A percentile compares a stretch with the other conserved stretches of the same genome.
Evolutionary conservation across 2,113 vertebrate genomes (phyloP).

Genomic region (Micronycteris hirsuta): DNA sequence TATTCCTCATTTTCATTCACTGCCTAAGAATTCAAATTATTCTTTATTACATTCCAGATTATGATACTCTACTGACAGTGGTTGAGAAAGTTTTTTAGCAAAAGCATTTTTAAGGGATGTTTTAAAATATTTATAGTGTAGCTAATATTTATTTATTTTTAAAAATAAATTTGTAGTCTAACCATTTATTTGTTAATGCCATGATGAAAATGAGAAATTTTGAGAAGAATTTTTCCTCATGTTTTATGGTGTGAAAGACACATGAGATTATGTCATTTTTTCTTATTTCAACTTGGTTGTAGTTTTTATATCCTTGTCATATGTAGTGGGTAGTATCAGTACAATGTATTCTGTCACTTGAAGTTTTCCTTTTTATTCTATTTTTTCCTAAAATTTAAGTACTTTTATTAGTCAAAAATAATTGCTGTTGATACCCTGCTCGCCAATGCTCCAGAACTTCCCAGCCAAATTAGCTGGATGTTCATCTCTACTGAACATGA

Average conservation of each 20-base stretch:
- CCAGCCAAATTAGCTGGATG: neutral
- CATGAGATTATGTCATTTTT: neutral
- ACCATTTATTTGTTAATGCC: neutral
- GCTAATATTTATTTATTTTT: neutral
- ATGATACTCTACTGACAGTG: neutral
- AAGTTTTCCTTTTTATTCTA: neutral
- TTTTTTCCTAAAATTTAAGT: neutral
- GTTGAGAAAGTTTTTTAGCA: neutral
- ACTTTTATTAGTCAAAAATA: neutral
- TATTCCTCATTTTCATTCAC: neutral
- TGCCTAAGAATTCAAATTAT: constrained; percentile 15
- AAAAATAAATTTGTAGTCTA: neutral
- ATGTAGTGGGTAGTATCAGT: neutral
- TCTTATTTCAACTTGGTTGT: neutral
- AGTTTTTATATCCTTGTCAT: neutral
- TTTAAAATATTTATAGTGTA: neutral
- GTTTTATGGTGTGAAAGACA: neutral
- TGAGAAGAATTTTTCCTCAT: neutral
- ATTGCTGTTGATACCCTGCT: neutral
- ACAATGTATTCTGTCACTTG: constrained; percentile 1
- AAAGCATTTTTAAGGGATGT: neutral
- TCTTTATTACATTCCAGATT: neutral
- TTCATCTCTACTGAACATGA: neutral
- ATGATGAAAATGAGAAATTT: neutral
- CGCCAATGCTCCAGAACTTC: neutral